Base-by-base conservation (phyloP, 64 coral and sea anemone species). In the Montipora efflorescens region DNA sequence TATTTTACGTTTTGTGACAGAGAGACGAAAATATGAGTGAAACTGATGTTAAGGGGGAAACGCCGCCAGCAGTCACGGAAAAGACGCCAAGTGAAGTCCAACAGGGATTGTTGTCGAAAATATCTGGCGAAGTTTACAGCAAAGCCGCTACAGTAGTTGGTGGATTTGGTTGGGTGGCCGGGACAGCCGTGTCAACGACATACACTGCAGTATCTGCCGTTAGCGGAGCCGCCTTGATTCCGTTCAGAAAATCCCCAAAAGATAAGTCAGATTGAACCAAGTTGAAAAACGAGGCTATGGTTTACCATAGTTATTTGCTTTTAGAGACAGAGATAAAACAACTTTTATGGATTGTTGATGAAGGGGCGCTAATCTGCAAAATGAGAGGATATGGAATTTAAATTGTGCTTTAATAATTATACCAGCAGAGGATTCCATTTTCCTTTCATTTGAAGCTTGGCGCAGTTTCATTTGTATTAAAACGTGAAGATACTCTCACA, bases 131-230 rank as follows among this genome's bases (percentile, higher is more conserved):
- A 19, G 96, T 95, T 84, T 98, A 95, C 57, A 95, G 62, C 59
- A 98, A 98, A 83, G 96, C 96, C 2, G 93, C 96, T 1, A 89
- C 92, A 57, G 96, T 98, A 1, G 93, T 91, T 70, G 96, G 96
- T 70, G 96, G 96, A 83, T 93, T 98, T 92, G 93, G 96, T 25
- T 98, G 92, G 96, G 59, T 98, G 0, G 93, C 96, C 20, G 96
- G 96, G 15, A 94, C 96, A 21, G 96, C 96, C 44, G 67, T 98
- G 67, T 98, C 96, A 19, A 98, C 93, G 10, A 98, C 96, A 0
- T 92, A 68, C 66, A 81, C 83, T 49, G 96, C 93, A 7, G 96
- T 98, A 3, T 89, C 93, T 28, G 94, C 96, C 9, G 96, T 98
- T 48, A 93, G 96, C 59, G 96, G 96, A 72, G 80, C 90, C 72